These are phyloP conservation scores for Acomys russatus DNA, from an alignment of 2,797 vertebrate genomes.

Conservation along the genomic window DNA sequence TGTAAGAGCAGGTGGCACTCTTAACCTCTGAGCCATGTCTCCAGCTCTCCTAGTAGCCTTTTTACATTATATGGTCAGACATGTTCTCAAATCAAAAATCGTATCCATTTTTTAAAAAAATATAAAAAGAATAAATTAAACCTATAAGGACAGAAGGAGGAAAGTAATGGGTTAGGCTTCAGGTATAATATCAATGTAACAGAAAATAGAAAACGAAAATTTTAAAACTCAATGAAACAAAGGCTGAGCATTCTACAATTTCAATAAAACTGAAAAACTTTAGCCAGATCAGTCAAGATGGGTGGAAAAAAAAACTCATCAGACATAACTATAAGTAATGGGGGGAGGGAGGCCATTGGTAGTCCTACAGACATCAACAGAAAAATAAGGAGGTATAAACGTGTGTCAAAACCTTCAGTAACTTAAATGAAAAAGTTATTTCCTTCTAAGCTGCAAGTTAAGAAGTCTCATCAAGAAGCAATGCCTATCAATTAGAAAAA, in stretches of 20 bases:
- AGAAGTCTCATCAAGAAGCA: not conserved
- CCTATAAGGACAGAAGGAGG: not conserved
- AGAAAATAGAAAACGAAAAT: slow-evolving; percentile 2
- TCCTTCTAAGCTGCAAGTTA: not conserved
- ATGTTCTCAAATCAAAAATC: not conserved
- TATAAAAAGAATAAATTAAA: slow-evolving; percentile 34
- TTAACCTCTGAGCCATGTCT: too few species aligned
- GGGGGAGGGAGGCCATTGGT: too few species aligned
- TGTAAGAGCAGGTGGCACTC: too few species aligned
- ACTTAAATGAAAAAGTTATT: not conserved
- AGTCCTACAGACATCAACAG: not conserved
- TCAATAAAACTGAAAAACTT: not conserved
- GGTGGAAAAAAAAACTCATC: too few species aligned
- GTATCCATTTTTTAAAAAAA: not conserved
- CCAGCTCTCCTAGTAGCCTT: not conserved
- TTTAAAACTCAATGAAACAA: not conserved
- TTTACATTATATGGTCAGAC: not conserved
- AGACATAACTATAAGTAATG: not conserved
- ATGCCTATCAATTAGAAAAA: not conserved
- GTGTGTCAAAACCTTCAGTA: not conserved
- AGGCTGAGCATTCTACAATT: not conserved
- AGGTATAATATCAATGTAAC: not conserved
- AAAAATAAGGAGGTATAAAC: not conserved
- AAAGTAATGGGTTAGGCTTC: not conserved
- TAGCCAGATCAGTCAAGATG: not conserved